Conservation (phyloP, 2,797 vertebrate genomes). For the Sebastes matsubarae region DNA sequence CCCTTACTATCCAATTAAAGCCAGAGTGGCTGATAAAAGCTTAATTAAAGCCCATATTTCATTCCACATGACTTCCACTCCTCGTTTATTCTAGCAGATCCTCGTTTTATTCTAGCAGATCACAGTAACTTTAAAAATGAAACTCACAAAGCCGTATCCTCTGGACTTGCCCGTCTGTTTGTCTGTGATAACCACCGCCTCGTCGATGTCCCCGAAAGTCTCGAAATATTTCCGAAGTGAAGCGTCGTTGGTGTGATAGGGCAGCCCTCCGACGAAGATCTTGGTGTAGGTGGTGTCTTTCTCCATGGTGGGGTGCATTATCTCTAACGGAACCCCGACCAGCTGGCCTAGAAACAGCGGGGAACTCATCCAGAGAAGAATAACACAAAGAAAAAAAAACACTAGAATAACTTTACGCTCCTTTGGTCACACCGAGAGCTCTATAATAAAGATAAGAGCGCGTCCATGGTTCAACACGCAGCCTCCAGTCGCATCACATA, state of each 20-base stretch:
- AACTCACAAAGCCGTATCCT: conserved; percentile 97
- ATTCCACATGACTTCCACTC: background rate
- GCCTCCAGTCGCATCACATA: conserved; percentile 16
- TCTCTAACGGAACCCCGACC: conserved; percentile 76
- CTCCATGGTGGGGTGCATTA: conserved; percentile 90
- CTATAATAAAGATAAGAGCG: conserved; percentile 18
- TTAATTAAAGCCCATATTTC: background rate
- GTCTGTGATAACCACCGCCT: conserved; percentile 97
- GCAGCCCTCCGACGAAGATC: conserved; percentile 94
- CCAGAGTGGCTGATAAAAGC: conserved; percentile 7
- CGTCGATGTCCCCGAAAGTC: conserved; percentile 94
- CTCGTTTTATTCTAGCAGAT: background rate
- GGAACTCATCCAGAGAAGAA: conserved; percentile 57
- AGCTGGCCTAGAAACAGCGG: conserved; percentile 69
- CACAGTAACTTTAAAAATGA: background rate
- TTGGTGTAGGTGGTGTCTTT: conserved; percentile 96
- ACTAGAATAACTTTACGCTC: conserved; percentile 48
- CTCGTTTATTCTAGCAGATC: background rate
- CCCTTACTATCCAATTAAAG: conserved; percentile 3
- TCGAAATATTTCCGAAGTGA: conserved; percentile 94
- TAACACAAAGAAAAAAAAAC: conserved; percentile 6
- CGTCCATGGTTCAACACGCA: conserved; percentile 48
- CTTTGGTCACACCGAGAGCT: background rate
- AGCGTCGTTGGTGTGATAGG: conserved; percentile 94
- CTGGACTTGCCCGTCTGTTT: conserved; percentile 95